Percentiles rank a stretch among this genome's conserved stretches.
These are phyloP conservation scores for Lepus americanus DNA, from an alignment of 2,113 vertebrate genomes.

Conservation along the genomic window DNA sequence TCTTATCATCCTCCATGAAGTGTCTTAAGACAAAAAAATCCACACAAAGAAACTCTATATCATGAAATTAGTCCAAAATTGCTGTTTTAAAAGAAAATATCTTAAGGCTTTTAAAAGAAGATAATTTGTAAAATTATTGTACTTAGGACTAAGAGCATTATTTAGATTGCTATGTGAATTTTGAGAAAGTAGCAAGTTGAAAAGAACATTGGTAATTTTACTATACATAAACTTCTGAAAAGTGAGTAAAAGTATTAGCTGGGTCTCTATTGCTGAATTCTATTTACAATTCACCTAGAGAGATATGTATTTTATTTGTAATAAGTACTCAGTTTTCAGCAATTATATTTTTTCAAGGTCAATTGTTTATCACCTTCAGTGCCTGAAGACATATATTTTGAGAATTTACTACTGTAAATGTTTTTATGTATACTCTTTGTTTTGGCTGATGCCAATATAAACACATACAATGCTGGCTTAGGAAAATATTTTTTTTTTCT, in stretches of 20 bases:
- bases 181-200: conserved; percentile 12
- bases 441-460: conserved; percentile 6
- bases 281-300: conserved; percentile 27
- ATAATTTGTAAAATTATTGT: conserved; percentile 17
- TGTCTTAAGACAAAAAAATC: not conserved
- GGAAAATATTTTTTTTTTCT: conserved; percentile 41
- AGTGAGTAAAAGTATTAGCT: not conserved
- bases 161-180: not conserved
- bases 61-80: not conserved
- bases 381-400: conserved; percentile 4
- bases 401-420: conserved; percentile 36
- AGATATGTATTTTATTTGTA: not conserved
- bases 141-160: conserved; percentile 7
- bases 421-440: not conserved
- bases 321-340: not conserved
- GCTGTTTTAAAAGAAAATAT: conserved; percentile 38
- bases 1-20: not conserved
- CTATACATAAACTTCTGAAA: not conserved
- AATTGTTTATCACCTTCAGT: conserved; percentile 2
- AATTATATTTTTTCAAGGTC: not conserved
- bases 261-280: too few species aligned
- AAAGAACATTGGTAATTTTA: conserved; percentile 29
- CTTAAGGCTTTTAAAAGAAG: not conserved
- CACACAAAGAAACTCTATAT: not conserved
- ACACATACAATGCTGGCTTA: not conserved